These are phyloP conservation scores for Synanthedon vespiformis DNA, from an alignment of 2,888 invertebrate species.

Conservation along the genomic window DNA sequence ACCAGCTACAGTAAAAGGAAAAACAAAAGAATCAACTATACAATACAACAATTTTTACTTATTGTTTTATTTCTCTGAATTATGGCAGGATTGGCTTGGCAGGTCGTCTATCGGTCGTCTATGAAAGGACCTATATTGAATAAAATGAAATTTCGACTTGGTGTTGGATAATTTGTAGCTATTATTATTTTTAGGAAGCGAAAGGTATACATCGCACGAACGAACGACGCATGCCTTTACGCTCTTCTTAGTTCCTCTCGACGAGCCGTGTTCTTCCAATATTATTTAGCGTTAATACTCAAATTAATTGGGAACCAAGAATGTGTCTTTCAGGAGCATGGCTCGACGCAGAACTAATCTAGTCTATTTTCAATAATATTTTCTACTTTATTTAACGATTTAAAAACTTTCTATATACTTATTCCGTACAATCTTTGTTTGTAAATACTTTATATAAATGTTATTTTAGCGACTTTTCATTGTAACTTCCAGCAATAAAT, in stretches of 20 bases:
- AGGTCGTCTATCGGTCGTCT: too few species aligned
- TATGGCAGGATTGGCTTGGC: too few species aligned
- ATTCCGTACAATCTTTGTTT: not conserved
- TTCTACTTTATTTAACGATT: not conserved
- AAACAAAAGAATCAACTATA: too few species aligned
- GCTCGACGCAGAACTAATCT: constrained; percentile 62
- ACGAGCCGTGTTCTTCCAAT: constrained; percentile 36
- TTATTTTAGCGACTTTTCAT: too few species aligned
- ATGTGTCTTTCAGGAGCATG: constrained; percentile 16
- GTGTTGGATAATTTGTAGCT: constrained; percentile 7
- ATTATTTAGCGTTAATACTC: constrained; percentile 3
- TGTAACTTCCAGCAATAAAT: too few species aligned
- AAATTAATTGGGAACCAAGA: constrained; percentile 1
- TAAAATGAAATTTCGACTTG: constrained; percentile 6
- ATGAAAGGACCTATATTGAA: too few species aligned
- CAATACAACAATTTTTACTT: too few species aligned
- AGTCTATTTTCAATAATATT: constrained; percentile 38
- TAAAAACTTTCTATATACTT: not conserved
- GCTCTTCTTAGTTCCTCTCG: constrained; percentile 49
- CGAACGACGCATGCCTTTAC: constrained; percentile 40
- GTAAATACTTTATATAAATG: not conserved
- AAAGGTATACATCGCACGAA: constrained; percentile 37
- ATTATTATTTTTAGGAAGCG: constrained; percentile 21
- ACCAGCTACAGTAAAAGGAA: too few species aligned
- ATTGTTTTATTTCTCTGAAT: too few species aligned